A percentile compares a stretch with the other conserved stretches of the same genome.
Evolutionary conservation across 2,888 invertebrate species (phyloP).

Genomic region (Cephus sareptanus): DNA sequence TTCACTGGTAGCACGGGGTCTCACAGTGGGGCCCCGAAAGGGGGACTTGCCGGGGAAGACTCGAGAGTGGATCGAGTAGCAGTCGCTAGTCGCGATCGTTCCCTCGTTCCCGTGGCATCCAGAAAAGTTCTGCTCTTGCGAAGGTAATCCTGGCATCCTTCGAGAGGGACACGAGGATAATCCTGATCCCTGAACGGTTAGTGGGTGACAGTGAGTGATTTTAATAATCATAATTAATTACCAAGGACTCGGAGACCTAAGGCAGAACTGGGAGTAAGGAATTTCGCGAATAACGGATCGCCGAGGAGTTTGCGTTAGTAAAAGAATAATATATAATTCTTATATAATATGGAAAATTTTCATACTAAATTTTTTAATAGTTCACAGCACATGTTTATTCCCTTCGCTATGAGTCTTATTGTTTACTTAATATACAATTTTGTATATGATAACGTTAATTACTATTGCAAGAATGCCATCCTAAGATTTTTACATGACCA

Average conservation of each 20-base stretch:
- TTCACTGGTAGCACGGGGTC: neutral
- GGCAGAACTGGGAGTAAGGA: neutral
- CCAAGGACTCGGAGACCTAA: neutral
- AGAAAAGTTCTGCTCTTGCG: neutral
- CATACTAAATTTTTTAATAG: neutral
- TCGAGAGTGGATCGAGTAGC: neutral
- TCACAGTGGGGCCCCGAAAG: neutral
- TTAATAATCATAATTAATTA: neutral
- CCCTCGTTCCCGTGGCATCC: conserved; percentile 8
- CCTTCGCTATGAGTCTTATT: neutral
- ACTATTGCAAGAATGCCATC: neutral
- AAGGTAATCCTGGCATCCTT: neutral
- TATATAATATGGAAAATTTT: neutral
- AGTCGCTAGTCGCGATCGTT: conserved; percentile 10
- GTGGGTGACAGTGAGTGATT: neutral
- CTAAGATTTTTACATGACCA: neutral
- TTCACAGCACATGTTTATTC: neutral
- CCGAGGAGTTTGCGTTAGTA: neutral
- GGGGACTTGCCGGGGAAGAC: conserved; percentile 1
- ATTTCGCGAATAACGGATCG: neutral
- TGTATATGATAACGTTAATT: neutral
- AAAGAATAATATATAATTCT: neutral
- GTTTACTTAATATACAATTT: neutral
- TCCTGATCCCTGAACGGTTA: neutral
- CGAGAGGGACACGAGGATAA: neutral